Percentiles rank a stretch among this genome's conserved stretches.
Evolutionary conservation across 2,797 vertebrate genomes (phyloP).

Genomic region (Tapirus indicus): DNA sequence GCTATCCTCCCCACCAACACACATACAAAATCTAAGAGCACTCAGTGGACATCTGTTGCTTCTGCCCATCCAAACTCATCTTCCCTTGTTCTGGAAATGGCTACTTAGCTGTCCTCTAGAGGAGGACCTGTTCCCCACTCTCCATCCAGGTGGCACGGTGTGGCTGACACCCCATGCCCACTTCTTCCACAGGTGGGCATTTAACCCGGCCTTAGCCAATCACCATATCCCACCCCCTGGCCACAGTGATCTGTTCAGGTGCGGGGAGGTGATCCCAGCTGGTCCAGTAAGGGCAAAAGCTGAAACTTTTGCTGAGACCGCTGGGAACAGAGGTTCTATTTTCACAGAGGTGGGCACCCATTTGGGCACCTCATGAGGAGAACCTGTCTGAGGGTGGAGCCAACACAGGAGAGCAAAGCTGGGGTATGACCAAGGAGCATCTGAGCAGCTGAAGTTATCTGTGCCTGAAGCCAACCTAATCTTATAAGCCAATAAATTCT

Average conservation of each 20-base stretch:
- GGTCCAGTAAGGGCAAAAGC: not conserved
- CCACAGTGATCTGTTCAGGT: not conserved
- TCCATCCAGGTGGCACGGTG: no score
- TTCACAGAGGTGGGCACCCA: not conserved
- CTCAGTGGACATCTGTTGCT: not conserved
- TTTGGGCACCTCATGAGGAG: not conserved
- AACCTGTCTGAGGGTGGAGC: not conserved
- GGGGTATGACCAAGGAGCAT: not conserved
- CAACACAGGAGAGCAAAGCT: not conserved
- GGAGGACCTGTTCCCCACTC: not conserved
- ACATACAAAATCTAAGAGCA: not conserved
- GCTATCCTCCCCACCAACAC: not conserved
- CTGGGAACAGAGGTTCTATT: not conserved
- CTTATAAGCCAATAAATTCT: not conserved
- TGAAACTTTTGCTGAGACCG: not conserved
- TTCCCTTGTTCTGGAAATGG: not conserved
- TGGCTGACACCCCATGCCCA: not conserved
- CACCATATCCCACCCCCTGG: not conserved
- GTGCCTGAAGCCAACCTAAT: not conserved
- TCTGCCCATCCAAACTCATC: not conserved
- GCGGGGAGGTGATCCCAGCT: not conserved
- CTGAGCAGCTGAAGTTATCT: not conserved
- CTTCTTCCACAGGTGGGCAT: not conserved
- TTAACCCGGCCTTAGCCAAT: not conserved
- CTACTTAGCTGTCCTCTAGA: not conserved